Conservation (phyloP, 2,113 vertebrate species). For the Poicephalus gulielmi region DNA sequence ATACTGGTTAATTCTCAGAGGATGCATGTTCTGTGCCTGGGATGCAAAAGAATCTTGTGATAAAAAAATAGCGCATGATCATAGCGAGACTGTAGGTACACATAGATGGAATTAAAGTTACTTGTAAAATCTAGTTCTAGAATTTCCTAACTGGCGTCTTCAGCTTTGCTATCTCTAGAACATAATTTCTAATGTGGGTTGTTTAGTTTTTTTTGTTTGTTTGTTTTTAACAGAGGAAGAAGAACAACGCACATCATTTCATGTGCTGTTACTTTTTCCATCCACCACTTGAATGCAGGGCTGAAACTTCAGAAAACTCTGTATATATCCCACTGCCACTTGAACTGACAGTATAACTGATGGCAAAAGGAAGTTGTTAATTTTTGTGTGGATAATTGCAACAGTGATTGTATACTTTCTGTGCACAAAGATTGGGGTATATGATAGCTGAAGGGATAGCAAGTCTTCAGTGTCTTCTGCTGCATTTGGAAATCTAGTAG, state of each 20-base stretch:
- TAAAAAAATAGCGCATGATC: not conserved
- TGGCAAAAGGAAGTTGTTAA: not conserved
- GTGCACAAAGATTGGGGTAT: not conserved
- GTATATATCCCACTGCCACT: not conserved
- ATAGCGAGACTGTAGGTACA: not conserved
- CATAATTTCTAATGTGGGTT: not conserved
- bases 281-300: not conserved
- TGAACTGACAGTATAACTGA: not conserved
- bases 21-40: not conserved
- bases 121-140: not conserved
- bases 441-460: not conserved
- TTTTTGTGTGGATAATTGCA: not conserved
- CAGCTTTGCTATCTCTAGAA: not conserved
- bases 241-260: not conserved
- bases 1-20: not conserved
- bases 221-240: not conserved
- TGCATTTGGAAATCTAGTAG: not conserved
- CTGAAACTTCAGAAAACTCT: not conserved
- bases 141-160: not conserved
- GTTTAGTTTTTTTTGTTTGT: not conserved
- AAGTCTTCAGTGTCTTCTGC: not conserved
- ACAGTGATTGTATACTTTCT: accelerated
- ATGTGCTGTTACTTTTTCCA: not conserved
- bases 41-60: not conserved
- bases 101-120: not conserved